These are phyloP conservation scores for Phocides pigmalion DNA, from an alignment of 1,140 invertebrate species.

Conservation along the genomic window DNA sequence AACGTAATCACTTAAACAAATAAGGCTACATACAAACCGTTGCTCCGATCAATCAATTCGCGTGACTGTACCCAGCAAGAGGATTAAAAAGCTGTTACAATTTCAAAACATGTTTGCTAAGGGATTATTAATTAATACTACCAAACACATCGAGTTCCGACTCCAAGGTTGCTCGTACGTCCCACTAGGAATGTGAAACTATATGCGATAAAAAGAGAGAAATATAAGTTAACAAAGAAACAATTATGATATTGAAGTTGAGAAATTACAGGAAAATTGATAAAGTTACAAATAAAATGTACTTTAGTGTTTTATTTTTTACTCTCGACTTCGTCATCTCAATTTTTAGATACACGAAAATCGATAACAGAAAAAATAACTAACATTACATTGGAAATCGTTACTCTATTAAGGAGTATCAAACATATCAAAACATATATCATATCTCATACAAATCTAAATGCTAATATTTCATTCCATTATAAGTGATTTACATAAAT, in stretches of 20 bases:
- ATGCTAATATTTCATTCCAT: too few relatives aligned
- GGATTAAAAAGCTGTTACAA: conserved; percentile 34
- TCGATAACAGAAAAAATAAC: too few relatives aligned
- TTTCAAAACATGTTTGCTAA: conserved; percentile 35
- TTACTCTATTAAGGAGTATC: too few relatives aligned
- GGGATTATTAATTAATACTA: conserved; percentile 32
- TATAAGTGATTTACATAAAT: too few relatives aligned
- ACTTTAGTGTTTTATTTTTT: too few relatives aligned
- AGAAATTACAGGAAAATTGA: too few relatives aligned
- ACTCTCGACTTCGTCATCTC: too few relatives aligned
- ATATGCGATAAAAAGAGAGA: conserved; percentile 10
- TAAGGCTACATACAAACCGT: conserved; percentile 21
- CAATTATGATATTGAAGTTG: not conserved
- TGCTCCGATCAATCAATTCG: conserved; percentile 27
- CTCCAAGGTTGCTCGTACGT: conserved; percentile 7
- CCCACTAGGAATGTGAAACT: not conserved
- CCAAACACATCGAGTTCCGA: conserved; percentile 11
- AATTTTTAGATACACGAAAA: too few relatives aligned
- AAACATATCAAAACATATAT: too few relatives aligned
- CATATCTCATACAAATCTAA: too few relatives aligned
- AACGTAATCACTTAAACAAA: conserved; percentile 30
- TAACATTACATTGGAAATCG: too few relatives aligned
- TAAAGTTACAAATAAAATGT: too few relatives aligned
- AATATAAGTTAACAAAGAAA: not conserved
- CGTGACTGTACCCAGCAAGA: conserved; percentile 16